Percentiles rank a stretch among this genome's conserved stretches.
phyloP scores from a whole-genome alignment of 1,140 invertebrate species.

The Homalodisca vitripennis region DNA sequence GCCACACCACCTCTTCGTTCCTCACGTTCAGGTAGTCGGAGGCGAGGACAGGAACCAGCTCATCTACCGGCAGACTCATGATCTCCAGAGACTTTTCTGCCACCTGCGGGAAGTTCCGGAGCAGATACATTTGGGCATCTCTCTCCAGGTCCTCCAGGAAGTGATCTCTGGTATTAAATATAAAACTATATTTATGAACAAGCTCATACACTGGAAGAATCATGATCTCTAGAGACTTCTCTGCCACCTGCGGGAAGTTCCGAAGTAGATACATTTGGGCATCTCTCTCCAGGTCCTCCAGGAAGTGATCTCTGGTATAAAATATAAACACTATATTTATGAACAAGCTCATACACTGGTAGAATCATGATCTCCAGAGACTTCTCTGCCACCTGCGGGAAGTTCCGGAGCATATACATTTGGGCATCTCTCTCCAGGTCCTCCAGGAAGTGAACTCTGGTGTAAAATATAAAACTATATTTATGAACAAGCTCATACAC shows the following conservation, averaged over 20 bases:
- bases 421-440: conserved; percentile 66
- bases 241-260: conserved; percentile 57
- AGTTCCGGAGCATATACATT: conserved; percentile 70
- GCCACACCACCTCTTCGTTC: conserved; percentile 66
- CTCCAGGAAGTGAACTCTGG: conserved; percentile 64
- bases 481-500: not conserved
- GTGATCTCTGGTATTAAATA: conserved; percentile 53
- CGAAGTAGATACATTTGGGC: conserved; percentile 61
- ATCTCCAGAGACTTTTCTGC: conserved; percentile 68
- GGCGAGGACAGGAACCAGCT: conserved; percentile 67
- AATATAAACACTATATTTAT: not conserved
- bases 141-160: conserved; percentile 69
- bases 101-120: conserved; percentile 66
- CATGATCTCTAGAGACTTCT: too few species aligned
- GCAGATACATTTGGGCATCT: conserved; percentile 65
- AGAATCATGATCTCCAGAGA: conserved; percentile 72
- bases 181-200: not conserved
- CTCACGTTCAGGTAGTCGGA: conserved; percentile 66
- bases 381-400: conserved; percentile 58
- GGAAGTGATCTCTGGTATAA: not conserved
- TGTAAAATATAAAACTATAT: conserved; percentile 5
- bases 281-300: not conserved
- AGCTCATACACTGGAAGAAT: not conserved
- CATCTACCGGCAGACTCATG: conserved; percentile 64
- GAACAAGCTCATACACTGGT: conserved; percentile 63